phyloP scores from a whole-genome alignment of 2,888 invertebrate genomes.

The Melinopterus prodromus region DNA sequence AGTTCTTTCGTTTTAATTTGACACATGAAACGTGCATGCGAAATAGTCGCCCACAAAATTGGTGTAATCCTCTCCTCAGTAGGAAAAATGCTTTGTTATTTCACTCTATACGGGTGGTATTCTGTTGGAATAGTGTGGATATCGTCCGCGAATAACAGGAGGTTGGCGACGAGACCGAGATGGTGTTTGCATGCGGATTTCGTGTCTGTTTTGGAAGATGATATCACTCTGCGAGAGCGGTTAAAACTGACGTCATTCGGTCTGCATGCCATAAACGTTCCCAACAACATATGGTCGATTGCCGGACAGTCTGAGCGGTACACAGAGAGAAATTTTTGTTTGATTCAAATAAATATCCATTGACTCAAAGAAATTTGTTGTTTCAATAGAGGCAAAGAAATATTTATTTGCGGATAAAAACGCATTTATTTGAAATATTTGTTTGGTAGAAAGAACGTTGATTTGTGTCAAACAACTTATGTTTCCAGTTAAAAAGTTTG shows the following conservation, averaged over 20 bases:
- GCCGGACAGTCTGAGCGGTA: not conserved
- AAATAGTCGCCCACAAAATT: no score
- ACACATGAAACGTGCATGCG: no score
- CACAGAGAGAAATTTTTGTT: no score
- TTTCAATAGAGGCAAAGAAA: no score
- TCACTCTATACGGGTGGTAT: not conserved
- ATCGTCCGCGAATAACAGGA: not conserved
- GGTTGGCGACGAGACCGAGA: not conserved
- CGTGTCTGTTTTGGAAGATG: constrained; percentile 27
- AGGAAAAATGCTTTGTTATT: not conserved
- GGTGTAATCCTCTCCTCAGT: not conserved
- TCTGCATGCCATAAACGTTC: constrained; percentile 11
- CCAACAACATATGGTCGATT: not conserved
- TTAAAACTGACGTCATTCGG: constrained; percentile 21
- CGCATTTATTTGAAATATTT: no score
- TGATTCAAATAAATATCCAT: no score
- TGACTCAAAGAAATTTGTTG: no score
- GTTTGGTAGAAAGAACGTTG: no score
- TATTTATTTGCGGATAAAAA: no score
- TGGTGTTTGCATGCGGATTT: not conserved
- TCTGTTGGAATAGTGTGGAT: not conserved
- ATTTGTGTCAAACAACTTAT: no score
- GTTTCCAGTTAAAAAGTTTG: no score
- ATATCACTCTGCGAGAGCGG: constrained; percentile 24
- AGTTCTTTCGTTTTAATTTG: no score